Base-by-base conservation (phyloP, 1,140 invertebrate genomes). In the Diabrotica undecimpunctata region DNA sequence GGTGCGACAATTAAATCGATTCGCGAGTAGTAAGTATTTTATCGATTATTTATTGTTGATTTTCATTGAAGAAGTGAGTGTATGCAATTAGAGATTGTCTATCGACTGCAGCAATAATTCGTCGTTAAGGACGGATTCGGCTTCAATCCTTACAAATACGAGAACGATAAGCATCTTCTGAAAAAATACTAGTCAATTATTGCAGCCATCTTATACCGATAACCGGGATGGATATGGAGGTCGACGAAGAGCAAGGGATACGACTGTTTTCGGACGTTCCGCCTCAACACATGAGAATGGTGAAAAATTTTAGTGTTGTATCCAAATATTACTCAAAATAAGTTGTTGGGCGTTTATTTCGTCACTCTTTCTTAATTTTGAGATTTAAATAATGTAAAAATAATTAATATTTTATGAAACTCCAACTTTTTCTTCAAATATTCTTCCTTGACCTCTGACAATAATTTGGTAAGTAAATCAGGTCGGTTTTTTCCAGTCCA, bases 131-230 rank as follows among this genome's bases (percentile, higher is more conserved):
- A 52, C 59, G 41, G 41, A 61, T 52, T 52, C 41, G 41, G 41
- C 38, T 52, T 52, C 41, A 52, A 61, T 61, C 59, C 59, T 50
- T 61, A 61, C 59, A 61, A 61, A 61, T 61, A 61, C 55, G 59
- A 25, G 59, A 50, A 52, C 39, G 61, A 62, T 62, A 54, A 25
- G 25, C 61, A 62, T 62, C 53, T 54, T 4, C 35, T 3, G 53
- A 62, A 62, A 62, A 62, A 62, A 62, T 54, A 54, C 12, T 62
- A 62, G 61, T 62, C 61, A 62, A 62, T 62, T 62, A 62, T 62
- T 62, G 61, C 53, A 37, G 39, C 61, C 52, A 62, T 62, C 61
- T 62, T 60, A 54, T 54, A 54, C 14, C 51, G 61, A 62, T 62
- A 54, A 54, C 61, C 36, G 36, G 61, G 50, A 62, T 62, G 61